Base-by-base conservation (phyloP, 2,888 invertebrate species). In the Cryptocephalus primarius region DNA sequence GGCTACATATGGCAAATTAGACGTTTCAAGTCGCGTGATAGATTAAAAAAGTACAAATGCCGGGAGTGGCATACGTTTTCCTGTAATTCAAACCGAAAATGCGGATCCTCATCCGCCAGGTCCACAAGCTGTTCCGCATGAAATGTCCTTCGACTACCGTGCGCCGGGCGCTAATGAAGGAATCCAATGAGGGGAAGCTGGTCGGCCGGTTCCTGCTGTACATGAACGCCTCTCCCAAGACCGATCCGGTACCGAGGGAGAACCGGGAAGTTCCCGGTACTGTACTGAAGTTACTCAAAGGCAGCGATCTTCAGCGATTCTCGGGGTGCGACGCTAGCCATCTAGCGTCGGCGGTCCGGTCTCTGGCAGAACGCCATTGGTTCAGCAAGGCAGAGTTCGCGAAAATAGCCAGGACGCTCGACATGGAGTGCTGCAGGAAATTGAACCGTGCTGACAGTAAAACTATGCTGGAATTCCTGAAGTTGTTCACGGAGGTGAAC, bases 361-460 rank as follows among this genome's bases (percentile, higher is more conserved):
- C 36, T 12, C 49, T 60, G 43, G 48, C 45, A 39, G 41, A 55
- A 45, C 31, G 42, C 40, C 45, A 46, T 2, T 22, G 47, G 40
- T 10, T 54, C 4, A 39, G 40, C 38, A 52, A 51, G 46, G 44
- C 48, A 22, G 51, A 60, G 47, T 58, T 59, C 38, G 46, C 55
- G 9, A 56, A 49, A 44, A 48, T 64, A 33, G 43, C 66, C 13
- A 53, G 61, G 41, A 40, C 53, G 39, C 48, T 69, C 33, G 69
- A 70, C 53, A 44, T 46, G n/a, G 63, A 65, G 59, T 69, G 65
- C 52, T 60, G 59, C 46, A 48, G 51, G 32, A 57, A 62, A 51
- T 42, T 66, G 39, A 43, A 55, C 8, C 49, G 51, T 8, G 50
- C 68, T 41, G 44, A 55, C 46, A 52, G 50, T 12, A 45, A 50